phyloP scores from a whole-genome alignment of 1,140 invertebrate species.

The Drosophila novamexicana region DNA sequence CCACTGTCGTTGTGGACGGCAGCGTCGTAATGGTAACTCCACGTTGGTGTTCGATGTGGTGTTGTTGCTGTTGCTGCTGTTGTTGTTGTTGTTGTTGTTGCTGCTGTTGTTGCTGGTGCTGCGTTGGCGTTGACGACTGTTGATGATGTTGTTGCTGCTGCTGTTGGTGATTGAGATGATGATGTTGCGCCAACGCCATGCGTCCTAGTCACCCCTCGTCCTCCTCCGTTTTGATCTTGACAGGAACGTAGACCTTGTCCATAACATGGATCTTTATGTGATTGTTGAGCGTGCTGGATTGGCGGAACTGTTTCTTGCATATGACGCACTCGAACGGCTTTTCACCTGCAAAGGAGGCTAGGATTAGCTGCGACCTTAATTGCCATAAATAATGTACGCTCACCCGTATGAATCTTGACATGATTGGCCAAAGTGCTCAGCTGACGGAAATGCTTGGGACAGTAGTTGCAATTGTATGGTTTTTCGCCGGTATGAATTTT shows the following conservation, averaged over 20 bases:
- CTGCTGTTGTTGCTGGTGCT: conserved; percentile 56
- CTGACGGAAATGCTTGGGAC: conserved; percentile 84
- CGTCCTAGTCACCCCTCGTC: conserved; percentile 84
- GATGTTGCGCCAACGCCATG: conserved; percentile 78
- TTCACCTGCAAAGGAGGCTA: conserved; percentile 70
- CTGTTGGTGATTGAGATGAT: conserved; percentile 61
- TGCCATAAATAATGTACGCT: conserved; percentile 41
- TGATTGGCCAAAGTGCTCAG: conserved; percentile 83
- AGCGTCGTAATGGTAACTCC: conserved; percentile 66
- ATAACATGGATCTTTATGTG: conserved; percentile 85
- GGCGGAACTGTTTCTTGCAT: conserved; percentile 84
- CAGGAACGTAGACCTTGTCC: conserved; percentile 84
- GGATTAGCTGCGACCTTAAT: conserved; percentile 29
- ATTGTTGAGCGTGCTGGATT: conserved; percentile 84
- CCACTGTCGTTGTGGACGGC: conserved; percentile 58
- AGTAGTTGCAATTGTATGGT: conserved; percentile 83
- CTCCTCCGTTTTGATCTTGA: conserved; percentile 84
- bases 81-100: conserved; percentile 57
- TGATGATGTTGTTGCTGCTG: conserved; percentile 55
- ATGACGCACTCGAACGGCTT: conserved; percentile 84
- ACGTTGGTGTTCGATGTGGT: conserved; percentile 59
- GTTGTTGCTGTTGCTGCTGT: conserved; percentile 55
- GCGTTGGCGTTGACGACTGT: conserved; percentile 52
- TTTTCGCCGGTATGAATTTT: conserved; percentile 84
- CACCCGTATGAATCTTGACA: conserved; percentile 83